These are phyloP conservation scores for Aplysia californica DNA, from an alignment of 1,140 invertebrate genomes.

Conservation along the genomic window DNA sequence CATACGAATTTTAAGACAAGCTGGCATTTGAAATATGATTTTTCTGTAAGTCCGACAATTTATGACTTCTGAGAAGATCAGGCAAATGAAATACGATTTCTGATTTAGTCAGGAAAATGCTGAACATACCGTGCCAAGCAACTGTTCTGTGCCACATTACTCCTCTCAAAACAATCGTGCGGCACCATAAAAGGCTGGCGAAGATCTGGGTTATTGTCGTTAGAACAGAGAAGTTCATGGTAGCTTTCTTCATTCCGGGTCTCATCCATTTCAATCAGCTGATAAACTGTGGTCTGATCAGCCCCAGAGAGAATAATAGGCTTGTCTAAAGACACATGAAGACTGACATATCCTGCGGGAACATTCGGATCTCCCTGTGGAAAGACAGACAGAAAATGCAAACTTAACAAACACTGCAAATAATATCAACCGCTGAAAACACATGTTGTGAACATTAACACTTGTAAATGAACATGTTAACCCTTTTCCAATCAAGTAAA, in stretches of 20 bases:
- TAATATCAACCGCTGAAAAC: neutral
- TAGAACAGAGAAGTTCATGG: neutral
- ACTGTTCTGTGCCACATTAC: neutral
- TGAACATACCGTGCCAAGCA: conserved; percentile 15
- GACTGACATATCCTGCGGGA: conserved; percentile 9
- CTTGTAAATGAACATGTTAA: neutral
- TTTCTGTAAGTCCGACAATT: no score
- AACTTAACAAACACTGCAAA: neutral
- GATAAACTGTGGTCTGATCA: neutral
- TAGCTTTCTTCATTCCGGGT: neutral
- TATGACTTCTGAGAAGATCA: no score
- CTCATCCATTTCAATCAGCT: neutral
- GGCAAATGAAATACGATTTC: no score
- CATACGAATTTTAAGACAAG: no score
- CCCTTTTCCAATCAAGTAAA: neutral
- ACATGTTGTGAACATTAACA: neutral
- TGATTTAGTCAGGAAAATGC: no score
- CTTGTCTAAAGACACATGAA: neutral
- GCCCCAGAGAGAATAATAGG: neutral
- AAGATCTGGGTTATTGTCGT: neutral
- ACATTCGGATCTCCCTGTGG: conserved; percentile 22
- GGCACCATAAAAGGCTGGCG: conserved; percentile 5
- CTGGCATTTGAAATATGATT: no score
- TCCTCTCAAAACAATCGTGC: neutral
- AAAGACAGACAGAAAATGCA: neutral